Evolutionary conservation across 92 coral and sea anemone species (phyloP).

Genomic region (Galaxea fascicularis): DNA sequence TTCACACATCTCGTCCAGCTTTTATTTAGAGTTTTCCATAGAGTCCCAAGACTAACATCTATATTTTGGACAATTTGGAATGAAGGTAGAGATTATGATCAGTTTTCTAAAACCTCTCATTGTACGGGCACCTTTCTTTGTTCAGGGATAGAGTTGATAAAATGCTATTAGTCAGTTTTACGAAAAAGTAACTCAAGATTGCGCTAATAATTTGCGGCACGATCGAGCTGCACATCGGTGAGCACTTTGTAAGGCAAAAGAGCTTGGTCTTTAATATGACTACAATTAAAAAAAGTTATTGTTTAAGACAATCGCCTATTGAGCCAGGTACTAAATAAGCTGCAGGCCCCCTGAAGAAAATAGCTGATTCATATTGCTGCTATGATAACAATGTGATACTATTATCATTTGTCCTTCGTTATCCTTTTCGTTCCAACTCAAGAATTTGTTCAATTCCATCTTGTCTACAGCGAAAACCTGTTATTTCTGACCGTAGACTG

Average conservation of each 20-base stretch:
- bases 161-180: background rate
- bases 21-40: too few species aligned
- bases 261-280: conserved; percentile 21
- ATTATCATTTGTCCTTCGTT: too few species aligned
- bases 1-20: background rate
- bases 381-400: too few species aligned
- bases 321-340: background rate
- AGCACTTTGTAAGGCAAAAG: conserved; percentile 14
- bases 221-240: conserved; percentile 1
- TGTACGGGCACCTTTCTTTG: too few species aligned
- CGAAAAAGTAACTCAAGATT: background rate
- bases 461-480: too few species aligned
- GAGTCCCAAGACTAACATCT: too few species aligned
- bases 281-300: conserved; percentile 3
- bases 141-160: too few species aligned
- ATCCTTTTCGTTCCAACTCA: too few species aligned
- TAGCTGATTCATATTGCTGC: background rate
- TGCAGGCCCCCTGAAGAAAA: conserved; percentile 15
- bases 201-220: background rate
- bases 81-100: too few species aligned
- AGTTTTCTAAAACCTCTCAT: background rate
- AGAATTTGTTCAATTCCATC: too few species aligned
- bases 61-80: too few species aligned
- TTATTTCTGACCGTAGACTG: too few species aligned
- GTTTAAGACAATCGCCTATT: conserved; percentile 7